A percentile compares a stretch with the other conserved stretches of the same genome.
phyloP scores from a whole-genome alignment of 2,888 invertebrate species.

The Meandrusa payeni region DNA sequence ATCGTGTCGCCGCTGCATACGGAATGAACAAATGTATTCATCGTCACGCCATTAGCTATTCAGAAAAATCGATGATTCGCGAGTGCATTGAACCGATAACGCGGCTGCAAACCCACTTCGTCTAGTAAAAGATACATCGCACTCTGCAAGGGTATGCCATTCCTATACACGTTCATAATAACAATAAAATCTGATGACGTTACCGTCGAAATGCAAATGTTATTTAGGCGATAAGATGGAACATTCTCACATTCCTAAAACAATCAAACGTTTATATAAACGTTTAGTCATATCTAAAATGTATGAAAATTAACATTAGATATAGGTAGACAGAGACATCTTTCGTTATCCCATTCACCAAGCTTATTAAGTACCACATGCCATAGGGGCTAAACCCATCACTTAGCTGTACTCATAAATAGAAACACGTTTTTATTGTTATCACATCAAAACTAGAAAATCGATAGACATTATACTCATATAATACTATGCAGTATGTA shows the following conservation, averaged over 20 bases:
- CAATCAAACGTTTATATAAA: neutral
- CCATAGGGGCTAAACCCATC: too few relatives aligned
- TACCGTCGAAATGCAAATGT: too few relatives aligned
- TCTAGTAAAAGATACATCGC: slow-evolving; percentile 3
- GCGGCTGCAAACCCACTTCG: slow-evolving; percentile 53
- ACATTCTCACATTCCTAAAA: slow-evolving; percentile 5
- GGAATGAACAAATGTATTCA: slow-evolving; percentile 59
- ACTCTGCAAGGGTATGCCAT: slow-evolving; percentile 39
- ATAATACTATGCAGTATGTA: too few relatives aligned
- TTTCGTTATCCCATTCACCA: too few relatives aligned
- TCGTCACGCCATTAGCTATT: slow-evolving; percentile 60
- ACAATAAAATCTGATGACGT: slow-evolving; percentile 56
- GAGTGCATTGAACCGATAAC: slow-evolving; percentile 78
- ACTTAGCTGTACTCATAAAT: too few relatives aligned
- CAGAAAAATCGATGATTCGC: slow-evolving; percentile 64
- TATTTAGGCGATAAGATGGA: neutral
- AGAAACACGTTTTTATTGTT: too few relatives aligned
- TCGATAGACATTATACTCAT: too few relatives aligned
- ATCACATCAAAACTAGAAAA: too few relatives aligned
- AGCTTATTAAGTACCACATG: too few relatives aligned
- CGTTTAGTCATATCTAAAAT: too few relatives aligned
- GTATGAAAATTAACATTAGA: too few relatives aligned
- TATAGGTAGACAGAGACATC: too few relatives aligned
- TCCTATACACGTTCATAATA: slow-evolving; percentile 57
- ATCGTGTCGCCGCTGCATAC: slow-evolving; percentile 52